These are phyloP conservation scores for Limnothrissa miodon DNA, from an alignment of 2,113 vertebrate genomes.

Conservation along the genomic window DNA sequence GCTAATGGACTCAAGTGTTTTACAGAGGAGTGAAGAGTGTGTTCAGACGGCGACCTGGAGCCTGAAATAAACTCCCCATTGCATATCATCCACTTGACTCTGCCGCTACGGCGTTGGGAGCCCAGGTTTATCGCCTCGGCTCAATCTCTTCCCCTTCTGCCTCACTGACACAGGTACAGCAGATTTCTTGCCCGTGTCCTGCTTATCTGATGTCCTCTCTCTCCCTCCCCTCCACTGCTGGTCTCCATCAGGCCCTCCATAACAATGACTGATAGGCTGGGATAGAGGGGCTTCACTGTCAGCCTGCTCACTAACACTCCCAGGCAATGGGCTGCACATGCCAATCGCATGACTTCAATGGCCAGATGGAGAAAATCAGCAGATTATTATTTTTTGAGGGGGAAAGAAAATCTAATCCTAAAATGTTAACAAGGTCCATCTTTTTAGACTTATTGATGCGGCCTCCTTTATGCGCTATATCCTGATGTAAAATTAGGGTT, in stretches of 20 bases:
- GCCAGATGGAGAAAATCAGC: constrained; percentile 29
- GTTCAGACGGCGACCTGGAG: neutral
- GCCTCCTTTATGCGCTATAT: neutral
- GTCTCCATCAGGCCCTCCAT: constrained; percentile 35
- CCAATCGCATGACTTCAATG: constrained; percentile 37
- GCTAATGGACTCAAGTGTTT: constrained; percentile 16
- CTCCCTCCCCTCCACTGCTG: constrained; percentile 32
- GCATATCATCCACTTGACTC: constrained; percentile 9
- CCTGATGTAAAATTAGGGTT: neutral
- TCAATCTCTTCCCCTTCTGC: neutral
- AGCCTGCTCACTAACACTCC: constrained; percentile 32
- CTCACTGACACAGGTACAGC: constrained; percentile 10
- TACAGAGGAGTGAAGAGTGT: neutral
- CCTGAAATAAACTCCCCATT: constrained; percentile 2
- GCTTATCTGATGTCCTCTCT: neutral
- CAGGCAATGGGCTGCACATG: constrained; percentile 37
- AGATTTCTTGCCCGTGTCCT: neutral
- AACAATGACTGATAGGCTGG: constrained; percentile 34
- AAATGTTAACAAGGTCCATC: constrained; percentile 11
- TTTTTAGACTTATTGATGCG: neutral
- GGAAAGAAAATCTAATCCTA: neutral
- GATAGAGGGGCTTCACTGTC: constrained; percentile 37
- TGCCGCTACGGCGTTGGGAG: neutral
- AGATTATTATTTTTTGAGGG: neutral
- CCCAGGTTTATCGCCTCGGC: neutral